Base-by-base conservation (phyloP, 2,113 vertebrate genomes). In the Cromileptes altivelis region DNA sequence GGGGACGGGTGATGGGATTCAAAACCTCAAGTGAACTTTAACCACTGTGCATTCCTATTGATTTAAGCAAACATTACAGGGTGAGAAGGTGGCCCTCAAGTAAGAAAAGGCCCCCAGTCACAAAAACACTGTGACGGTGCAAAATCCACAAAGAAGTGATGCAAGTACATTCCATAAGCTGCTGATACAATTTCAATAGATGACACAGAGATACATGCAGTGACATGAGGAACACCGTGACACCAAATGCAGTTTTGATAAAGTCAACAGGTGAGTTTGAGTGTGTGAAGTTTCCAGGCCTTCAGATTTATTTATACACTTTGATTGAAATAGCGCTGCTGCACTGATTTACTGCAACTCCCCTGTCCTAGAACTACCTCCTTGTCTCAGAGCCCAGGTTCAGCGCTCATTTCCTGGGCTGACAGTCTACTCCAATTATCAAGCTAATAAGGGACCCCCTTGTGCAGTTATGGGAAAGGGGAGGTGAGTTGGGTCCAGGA, bases 321-420 rank as follows among this genome's bases (percentile, higher is more conserved):
- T 50, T 25, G 67, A 61, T 9, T 75, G 45, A 82, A 74, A 79
- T 25, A 69, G 58, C 12, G 0, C 58, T 37, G 0, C 58, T 37
- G n/a, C 7, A 21, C 37, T 64, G 60, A 33, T 79, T 81, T 58
- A 67, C 56, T 78, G 55, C 70, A 58, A 57, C 63, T 72, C 72
- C 64, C 30, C 82, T 71, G 79, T 84, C 81, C 84, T 17, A 81
- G 68, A 80, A 76, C 71, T 49, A 85, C 85, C 90, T 84, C 47
- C 62, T 62, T 33, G 62, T 82, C 77, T 96, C 95, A 95, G 91
- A 89, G 90, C 91, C 69, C 58, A 4, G 90, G 94, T 96, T 94
- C 94, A 96, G 95, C 94, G 84, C 96, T 97, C 96, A 97, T 98
- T 98, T 98, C 97, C 97, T 97, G 97, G 92, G 93, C 92, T 92